These are phyloP conservation scores for Synanthedon formicaeformis DNA, from an alignment of 2,888 invertebrate species.

Conservation along the genomic window DNA sequence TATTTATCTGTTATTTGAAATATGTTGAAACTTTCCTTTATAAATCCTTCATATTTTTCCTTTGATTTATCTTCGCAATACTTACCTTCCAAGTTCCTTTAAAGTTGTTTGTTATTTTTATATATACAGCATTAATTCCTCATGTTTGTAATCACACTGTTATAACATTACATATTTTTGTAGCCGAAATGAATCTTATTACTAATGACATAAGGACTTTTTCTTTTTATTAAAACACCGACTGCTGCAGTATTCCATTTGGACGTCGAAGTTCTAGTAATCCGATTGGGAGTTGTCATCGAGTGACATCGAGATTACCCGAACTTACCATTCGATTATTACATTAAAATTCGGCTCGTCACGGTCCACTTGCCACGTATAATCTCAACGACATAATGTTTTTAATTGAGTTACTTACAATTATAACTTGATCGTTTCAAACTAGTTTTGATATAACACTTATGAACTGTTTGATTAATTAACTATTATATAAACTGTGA, in stretches of 20 bases:
- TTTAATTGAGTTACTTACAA: conserved; percentile 11
- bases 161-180: neutral
- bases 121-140: neutral
- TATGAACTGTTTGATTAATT: neutral
- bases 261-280: conserved; percentile 10
- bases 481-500: neutral
- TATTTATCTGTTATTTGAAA: too few species aligned
- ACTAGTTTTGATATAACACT: conserved; percentile 17
- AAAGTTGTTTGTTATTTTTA: neutral
- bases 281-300: conserved; percentile 26
- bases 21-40: neutral
- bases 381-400: conserved; percentile 22
- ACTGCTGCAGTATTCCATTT: neutral
- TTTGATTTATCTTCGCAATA: neutral
- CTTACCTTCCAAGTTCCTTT: neutral
- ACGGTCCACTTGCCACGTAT: conserved; percentile 27
- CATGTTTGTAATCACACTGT: neutral
- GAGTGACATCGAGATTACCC: conserved; percentile 19
- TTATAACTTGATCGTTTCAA: conserved; percentile 19
- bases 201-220: neutral
- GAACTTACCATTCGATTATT: conserved; percentile 26
- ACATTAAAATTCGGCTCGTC: conserved; percentile 18
- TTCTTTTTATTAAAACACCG: neutral
- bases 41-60: neutral
- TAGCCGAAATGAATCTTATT: neutral